phyloP scores from a whole-genome alignment of 2,888 invertebrate species.

The Hyalella azteca region DNA sequence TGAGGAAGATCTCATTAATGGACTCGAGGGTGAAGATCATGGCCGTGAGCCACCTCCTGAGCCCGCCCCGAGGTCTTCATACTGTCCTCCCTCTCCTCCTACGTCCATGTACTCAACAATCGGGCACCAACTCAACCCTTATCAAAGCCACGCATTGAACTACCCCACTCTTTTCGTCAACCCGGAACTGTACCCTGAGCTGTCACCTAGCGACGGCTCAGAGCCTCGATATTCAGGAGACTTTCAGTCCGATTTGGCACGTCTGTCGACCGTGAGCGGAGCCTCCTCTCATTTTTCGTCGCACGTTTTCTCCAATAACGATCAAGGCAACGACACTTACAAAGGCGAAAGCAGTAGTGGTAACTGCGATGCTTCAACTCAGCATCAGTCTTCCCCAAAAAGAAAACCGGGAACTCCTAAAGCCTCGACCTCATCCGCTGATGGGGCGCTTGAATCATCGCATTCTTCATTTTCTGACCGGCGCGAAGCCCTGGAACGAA shows the following conservation, averaged over 20 bases:
- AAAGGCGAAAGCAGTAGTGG: slow-evolving; percentile 4
- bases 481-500: slow-evolving; percentile 10
- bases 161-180: slow-evolving; percentile 34
- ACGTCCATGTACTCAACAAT: slow-evolving; percentile 42
- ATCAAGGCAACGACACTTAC: slow-evolving; percentile 1
- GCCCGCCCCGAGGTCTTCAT: slow-evolving; percentile 56
- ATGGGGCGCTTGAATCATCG: slow-evolving; percentile 28
- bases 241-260: slow-evolving; percentile 50
- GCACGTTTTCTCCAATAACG: slow-evolving; percentile 22
- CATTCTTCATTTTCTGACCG: slow-evolving; percentile 40
- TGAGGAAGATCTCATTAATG: slow-evolving; percentile 46
- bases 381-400: not conserved
- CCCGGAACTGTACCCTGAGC: slow-evolving; percentile 42
- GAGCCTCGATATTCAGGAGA: slow-evolving; percentile 55
- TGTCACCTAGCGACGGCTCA: slow-evolving; percentile 45
- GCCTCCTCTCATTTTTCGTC: slow-evolving; percentile 47
- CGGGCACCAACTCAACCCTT: slow-evolving; percentile 39
- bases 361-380: not conserved
- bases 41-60: slow-evolving; percentile 55
- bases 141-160: not conserved
- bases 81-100: slow-evolving; percentile 54
- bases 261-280: slow-evolving; percentile 51
- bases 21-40: slow-evolving; percentile 44
- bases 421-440: slow-evolving; percentile 43
- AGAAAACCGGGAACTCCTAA: slow-evolving; percentile 44